Conservation (phyloP, 2,888 invertebrate species). For the Sesia apiformis region DNA sequence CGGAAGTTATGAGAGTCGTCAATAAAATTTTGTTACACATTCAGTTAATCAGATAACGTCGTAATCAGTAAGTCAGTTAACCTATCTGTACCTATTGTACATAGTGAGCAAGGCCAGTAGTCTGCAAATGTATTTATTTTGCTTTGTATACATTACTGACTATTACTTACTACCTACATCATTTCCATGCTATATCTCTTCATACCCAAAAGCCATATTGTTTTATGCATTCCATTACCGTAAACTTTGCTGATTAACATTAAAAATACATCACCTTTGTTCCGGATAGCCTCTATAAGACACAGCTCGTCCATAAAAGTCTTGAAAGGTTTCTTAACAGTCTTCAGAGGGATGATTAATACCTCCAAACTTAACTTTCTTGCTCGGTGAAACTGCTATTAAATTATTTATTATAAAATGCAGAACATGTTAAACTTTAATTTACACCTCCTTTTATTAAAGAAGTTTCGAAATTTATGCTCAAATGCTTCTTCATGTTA, state of each 20-base stretch:
- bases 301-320: conserved; percentile 11
- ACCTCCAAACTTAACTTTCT: neutral
- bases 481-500: too few species aligned
- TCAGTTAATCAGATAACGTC: too few species aligned
- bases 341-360: conserved; percentile 3
- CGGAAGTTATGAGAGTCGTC: too few species aligned
- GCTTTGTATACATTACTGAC: too few species aligned
- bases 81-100: too few species aligned
- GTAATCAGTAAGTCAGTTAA: too few species aligned
- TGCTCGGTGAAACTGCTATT: neutral
- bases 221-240: neutral
- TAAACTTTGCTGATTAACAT: conserved; percentile 4
- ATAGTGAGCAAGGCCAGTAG: too few species aligned
- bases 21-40: too few species aligned
- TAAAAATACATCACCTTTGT: conserved; percentile 14
- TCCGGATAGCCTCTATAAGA: conserved; percentile 11
- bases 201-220: too few species aligned
- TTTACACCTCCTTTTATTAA: neutral
- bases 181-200: too few species aligned
- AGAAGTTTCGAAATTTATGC: neutral
- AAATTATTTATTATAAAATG: neutral
- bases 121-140: too few species aligned
- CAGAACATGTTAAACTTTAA: neutral
- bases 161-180: too few species aligned
- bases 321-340: conserved; percentile 9